Evolutionary conservation across 2,113 vertebrate species (phyloP), one percentile per base, ranked within the genome.

Genomic region (Gallinago jamesoni): DNA sequence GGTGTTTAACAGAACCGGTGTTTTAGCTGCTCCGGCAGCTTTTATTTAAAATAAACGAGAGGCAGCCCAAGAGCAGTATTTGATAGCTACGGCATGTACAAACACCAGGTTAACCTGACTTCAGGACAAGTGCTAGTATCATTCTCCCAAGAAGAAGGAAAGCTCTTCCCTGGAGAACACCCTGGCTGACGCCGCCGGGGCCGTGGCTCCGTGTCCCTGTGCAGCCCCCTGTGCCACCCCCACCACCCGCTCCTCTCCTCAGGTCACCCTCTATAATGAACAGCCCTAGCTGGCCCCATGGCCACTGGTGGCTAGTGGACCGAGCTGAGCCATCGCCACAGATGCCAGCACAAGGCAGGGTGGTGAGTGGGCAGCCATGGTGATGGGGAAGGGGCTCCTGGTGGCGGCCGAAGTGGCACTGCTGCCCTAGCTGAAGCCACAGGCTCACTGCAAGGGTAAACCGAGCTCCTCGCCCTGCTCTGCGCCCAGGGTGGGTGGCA

Each of bases 291-390:
- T 16, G 66, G 21, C 18, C 27, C 47, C 2, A 1, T 1, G 48
- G 28, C 28, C 27, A 2, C 45, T 28, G 50, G 45, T n/a, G 21
- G 3, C 18, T n/a, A 1, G 2, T 0, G 6, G 7, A 3, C 2
- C 0, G 12, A 50, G 69, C 57, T 47, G 47, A 47, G 47, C 47
- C 1, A 8, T 20, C 35, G 10, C 35, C 25, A 9, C 11, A 4
- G 56, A 53, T 6, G 30, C 60, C 66, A 33, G 41, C 53, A 7
- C 37, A 17, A 0, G 0, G 3, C 0, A 4, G 17, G 43, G 27
- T 0, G 2, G 39, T 1, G 14, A 5, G 25, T 1, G 0, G 23
- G 53, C 4, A 19, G n/a, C 5, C 5, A 37, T 2, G 50, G 60
- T 3, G 9, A 22, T 24, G 52, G 66, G 28, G 82, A 52, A 19